Percentiles rank a stretch among this genome's conserved stretches.
Conservation (phyloP, 2,797 vertebrate species). For the Smutsia gigantea region DNA sequence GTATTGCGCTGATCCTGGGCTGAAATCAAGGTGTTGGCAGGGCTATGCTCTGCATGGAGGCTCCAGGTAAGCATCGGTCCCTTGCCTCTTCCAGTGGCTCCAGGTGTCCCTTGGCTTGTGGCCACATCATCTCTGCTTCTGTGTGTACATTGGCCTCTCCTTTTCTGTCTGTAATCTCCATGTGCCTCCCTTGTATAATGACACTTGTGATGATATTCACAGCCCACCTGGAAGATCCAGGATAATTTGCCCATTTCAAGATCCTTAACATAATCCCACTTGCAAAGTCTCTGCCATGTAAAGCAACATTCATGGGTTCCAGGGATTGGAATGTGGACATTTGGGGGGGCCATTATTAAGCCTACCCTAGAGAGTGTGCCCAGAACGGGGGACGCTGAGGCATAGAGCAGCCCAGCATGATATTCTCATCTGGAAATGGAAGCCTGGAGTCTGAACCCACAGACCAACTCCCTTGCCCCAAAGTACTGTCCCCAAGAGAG, state of each 20-base stretch:
- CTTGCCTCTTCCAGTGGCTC: background rate
- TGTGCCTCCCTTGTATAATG: too few relatives aligned
- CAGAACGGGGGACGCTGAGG: background rate
- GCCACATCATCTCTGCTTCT: background rate
- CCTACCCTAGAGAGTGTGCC: background rate
- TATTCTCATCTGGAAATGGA: background rate
- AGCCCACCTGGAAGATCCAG: background rate
- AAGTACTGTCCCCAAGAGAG: background rate
- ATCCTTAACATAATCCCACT: too few relatives aligned
- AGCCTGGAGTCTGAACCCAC: background rate
- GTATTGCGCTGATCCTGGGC: background rate
- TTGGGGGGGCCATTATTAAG: too few relatives aligned
- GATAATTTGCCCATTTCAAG: background rate
- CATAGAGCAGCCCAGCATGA: background rate
- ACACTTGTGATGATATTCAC: rapidly evolving
- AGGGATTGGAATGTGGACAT: background rate
- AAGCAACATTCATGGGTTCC: too few relatives aligned
- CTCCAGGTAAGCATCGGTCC: background rate
- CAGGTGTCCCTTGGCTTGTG: background rate
- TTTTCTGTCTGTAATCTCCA: background rate
- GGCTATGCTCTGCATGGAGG: background rate
- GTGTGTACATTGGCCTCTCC: background rate
- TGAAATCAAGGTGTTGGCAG: background rate
- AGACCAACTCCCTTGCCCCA: background rate
- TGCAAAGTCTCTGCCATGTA: background rate